Evolutionary conservation across 1,140 invertebrate genomes (phyloP).

Genomic region (Ridgeia piscesae): DNA sequence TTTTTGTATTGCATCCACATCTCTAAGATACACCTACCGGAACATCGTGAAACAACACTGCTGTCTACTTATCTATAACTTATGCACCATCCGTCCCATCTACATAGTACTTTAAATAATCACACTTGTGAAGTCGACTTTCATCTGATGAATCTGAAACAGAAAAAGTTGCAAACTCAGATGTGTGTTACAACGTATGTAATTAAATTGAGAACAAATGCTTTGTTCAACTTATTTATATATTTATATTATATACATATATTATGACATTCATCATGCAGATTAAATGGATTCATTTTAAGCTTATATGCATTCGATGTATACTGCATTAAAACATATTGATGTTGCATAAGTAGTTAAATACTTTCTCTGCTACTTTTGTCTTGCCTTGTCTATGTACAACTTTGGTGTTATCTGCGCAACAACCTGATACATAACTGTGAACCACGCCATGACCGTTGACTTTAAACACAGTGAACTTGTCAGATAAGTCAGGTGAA

Average conservation of each 20-base stretch:
- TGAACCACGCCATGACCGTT: too few relatives aligned
- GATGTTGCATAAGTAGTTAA: too few relatives aligned
- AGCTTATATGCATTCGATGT: too few relatives aligned
- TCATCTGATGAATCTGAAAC: constrained; percentile 5
- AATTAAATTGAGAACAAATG: neutral
- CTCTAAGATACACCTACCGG: neutral
- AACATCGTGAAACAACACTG: neutral
- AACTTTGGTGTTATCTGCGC: too few relatives aligned
- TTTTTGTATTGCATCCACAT: neutral
- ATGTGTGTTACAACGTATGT: neutral
- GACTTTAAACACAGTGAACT: too few relatives aligned
- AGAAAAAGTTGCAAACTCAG: neutral
- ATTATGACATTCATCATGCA: neutral
- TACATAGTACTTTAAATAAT: neutral
- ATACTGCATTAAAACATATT: too few relatives aligned
- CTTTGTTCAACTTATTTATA: neutral
- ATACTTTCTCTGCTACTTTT: too few relatives aligned
- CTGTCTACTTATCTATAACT: neutral
- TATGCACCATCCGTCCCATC: neutral
- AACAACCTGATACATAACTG: too few relatives aligned
- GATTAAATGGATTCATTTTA: too few relatives aligned
- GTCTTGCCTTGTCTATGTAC: too few relatives aligned
- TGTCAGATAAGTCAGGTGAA: too few relatives aligned
- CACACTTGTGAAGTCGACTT: neutral
- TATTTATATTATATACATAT: neutral